Conservation (phyloP, 2,113 vertebrate genomes). For the Atlantisia rogersi region DNA sequence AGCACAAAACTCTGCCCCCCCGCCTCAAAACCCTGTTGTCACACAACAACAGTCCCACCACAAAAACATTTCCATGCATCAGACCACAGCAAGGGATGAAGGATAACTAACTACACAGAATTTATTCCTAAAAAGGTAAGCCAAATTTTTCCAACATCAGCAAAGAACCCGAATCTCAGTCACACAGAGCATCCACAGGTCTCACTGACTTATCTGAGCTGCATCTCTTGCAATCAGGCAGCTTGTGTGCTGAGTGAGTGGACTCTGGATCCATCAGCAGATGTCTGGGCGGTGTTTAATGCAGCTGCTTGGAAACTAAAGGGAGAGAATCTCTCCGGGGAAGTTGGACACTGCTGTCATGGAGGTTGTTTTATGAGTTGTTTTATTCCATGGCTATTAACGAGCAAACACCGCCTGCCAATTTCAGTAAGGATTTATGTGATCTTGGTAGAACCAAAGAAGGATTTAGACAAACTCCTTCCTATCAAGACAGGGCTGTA, state of each 20-base stretch:
- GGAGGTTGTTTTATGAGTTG: not conserved
- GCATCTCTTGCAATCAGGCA: not conserved
- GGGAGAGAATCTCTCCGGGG: not conserved
- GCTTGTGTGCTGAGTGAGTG: not conserved
- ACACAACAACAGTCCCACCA: not conserved
- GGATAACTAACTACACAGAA: not conserved
- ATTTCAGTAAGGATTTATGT: not conserved
- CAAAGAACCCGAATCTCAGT: not conserved
- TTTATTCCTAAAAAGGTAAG: not conserved
- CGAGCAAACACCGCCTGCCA: not conserved
- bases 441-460: not conserved
- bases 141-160: not conserved
- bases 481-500: not conserved
- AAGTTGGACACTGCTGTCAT: not conserved
- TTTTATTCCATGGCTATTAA: not conserved
- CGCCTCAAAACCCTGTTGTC: not conserved
- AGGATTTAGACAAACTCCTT: not conserved
- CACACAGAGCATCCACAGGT: not conserved
- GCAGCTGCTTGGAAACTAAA: not conserved
- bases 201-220: not conserved
- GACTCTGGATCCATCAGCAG: not conserved
- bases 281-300: not conserved
- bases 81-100: not conserved
- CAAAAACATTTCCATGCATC: not conserved
- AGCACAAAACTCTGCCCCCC: not conserved